Percentiles rank a stretch among this genome's conserved stretches.
Evolutionary conservation across 2,888 invertebrate species (phyloP).

Genomic region (Acanthococcus lagerstroemiae): DNA sequence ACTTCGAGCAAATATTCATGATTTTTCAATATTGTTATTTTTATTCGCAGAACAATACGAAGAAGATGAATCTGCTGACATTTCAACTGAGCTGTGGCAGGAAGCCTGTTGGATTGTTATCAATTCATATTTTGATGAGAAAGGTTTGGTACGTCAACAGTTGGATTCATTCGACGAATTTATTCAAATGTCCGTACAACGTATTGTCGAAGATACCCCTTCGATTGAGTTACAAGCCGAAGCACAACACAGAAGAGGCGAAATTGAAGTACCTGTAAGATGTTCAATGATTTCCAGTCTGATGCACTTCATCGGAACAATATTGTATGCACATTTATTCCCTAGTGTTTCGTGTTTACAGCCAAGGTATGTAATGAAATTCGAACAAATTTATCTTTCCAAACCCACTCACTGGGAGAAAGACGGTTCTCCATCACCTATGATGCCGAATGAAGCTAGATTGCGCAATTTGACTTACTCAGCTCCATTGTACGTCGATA

Average conservation of each 20-base stretch:
- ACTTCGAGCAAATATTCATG: neutral
- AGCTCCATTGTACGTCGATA: conserved; percentile 97
- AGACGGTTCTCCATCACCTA: conserved; percentile 96
- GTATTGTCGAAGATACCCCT: conserved; percentile 98
- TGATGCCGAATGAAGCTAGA: conserved; percentile 99
- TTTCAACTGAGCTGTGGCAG: conserved; percentile 97
- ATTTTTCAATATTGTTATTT: neutral
- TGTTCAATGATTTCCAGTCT: too few relatives aligned
- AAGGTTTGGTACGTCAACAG: conserved; percentile 97
- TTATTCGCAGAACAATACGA: conserved; percentile 42
- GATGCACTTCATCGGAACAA: too few relatives aligned
- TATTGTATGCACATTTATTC: conserved; percentile 7
- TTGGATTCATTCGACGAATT: conserved; percentile 99
- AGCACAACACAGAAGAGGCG: conserved; percentile 89
- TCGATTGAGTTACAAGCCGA: conserved; percentile 95
- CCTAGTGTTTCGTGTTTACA: conserved; percentile 40
- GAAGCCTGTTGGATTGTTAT: conserved; percentile 99
- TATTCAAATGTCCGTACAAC: conserved; percentile 98
- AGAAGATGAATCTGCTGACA: conserved; percentile 86
- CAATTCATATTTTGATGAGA: conserved; percentile 99
- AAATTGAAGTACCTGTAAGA: conserved; percentile 77
- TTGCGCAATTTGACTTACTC: conserved; percentile 95
- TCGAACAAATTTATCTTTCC: conserved; percentile 97
- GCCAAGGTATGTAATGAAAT: conserved; percentile 85
- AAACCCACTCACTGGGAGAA: conserved; percentile 99